Conservation (phyloP, 2,888 invertebrate genomes). For the Folsomia candida region DNA sequence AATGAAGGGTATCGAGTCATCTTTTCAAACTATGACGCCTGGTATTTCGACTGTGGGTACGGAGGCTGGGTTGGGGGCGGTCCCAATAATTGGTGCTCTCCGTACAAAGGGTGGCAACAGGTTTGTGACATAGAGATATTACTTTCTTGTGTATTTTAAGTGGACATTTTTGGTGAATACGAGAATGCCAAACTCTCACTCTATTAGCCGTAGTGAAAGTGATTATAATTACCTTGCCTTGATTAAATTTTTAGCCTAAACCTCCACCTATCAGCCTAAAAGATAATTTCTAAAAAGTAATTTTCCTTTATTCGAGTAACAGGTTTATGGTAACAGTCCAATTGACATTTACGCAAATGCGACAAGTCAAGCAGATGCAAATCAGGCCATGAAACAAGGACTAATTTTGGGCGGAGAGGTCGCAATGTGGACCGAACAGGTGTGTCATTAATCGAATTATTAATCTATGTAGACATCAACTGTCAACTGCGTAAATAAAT, state of each 20-base stretch:
- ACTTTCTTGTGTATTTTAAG: too few relatives aligned
- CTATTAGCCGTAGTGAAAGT: too few relatives aligned
- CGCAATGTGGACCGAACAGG: constrained; percentile 83
- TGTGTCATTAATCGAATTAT: constrained; percentile 8
- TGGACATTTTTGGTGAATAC: too few relatives aligned
- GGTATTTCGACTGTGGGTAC: constrained; percentile 83
- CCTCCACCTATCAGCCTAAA: too few relatives aligned
- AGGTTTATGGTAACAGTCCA: constrained; percentile 73
- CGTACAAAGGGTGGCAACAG: constrained; percentile 81
- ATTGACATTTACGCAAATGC: constrained; percentile 56
- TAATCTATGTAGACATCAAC: too few relatives aligned
- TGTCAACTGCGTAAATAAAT: too few relatives aligned
- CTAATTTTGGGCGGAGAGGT: constrained; percentile 71
- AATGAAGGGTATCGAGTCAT: constrained; percentile 72
- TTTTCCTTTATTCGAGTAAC: constrained; percentile 53
- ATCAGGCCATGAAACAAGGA: constrained; percentile 31
- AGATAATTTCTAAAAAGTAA: background rate
- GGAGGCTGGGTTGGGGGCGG: constrained; percentile 76
- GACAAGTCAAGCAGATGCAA: constrained; percentile 26
- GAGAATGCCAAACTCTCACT: too few relatives aligned
- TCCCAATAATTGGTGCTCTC: constrained; percentile 81
- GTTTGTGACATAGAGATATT: too few relatives aligned
- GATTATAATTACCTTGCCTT: too few relatives aligned
- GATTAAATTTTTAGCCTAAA: too few relatives aligned
- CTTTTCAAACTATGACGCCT: constrained; percentile 80